Evolutionary conservation across 2,113 vertebrate species (phyloP).

Genomic region (Hystrix cristata): DNA sequence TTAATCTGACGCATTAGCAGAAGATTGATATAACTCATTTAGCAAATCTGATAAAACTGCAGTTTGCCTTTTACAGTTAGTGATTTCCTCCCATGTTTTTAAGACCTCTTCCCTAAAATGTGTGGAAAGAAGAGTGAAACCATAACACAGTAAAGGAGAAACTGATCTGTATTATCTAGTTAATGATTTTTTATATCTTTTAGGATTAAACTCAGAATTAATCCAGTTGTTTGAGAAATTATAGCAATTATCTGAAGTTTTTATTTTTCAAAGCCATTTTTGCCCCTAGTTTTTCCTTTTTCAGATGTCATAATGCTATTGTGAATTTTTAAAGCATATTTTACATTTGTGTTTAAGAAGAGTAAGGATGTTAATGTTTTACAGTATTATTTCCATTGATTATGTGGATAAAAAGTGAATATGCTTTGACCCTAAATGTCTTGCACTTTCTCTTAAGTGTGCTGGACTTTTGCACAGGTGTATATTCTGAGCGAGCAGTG

Average conservation of each 20-base stretch:
- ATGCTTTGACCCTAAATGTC: not conserved
- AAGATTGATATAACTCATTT: slow-evolving; percentile 66
- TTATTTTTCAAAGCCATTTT: not conserved
- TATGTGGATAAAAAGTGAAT: not conserved
- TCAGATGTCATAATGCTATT: not conserved
- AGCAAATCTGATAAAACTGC: slow-evolving; percentile 53
- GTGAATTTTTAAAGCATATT: not conserved
- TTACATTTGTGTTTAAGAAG: not conserved
- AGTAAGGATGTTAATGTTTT: slow-evolving; percentile 1
- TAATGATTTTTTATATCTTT: not conserved
- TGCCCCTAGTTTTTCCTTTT: not conserved
- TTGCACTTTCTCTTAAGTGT: not conserved
- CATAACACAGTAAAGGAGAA: not conserved
- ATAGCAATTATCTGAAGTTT: not conserved
- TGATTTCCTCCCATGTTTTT: slow-evolving; percentile 40
- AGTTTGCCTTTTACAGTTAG: slow-evolving; percentile 67
- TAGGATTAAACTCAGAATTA: not conserved
- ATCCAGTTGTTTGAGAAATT: not conserved
- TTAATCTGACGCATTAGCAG: slow-evolving; percentile 48
- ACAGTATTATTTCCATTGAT: not conserved
- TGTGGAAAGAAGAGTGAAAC: not conserved
- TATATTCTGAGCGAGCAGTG: not conserved
- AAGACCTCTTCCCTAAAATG: not conserved
- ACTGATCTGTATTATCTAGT: not conserved
- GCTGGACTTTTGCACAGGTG: not conserved